Evolutionary conservation across 2,113 vertebrate genomes (phyloP), one percentile per base, ranked within the genome.

Genomic region (Atrichornis clamosus): DNA sequence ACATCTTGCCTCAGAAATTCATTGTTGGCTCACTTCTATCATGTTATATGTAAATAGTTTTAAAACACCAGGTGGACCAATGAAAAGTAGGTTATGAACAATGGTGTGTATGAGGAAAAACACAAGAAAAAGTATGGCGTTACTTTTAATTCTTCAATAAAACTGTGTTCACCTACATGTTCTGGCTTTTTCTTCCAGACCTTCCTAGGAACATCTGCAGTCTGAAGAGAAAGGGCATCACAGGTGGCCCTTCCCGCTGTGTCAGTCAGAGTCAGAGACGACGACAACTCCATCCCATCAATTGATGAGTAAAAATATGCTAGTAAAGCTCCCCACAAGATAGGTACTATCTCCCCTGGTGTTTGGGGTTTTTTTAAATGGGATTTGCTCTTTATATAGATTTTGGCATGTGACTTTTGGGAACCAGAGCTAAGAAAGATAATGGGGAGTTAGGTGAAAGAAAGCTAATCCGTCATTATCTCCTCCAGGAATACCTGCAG

Each of bases 391-490:
- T 69, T 53, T 58, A 53, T 64, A 56, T 64, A 82, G 67, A 32
- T 55, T 87, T 85, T 83, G 11, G 15, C 8, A 12, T 44, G 4
- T 18, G 46, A 53, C 18, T 80, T 95, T 83, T 46, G 49, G 59
- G 70, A 85, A 86, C 17, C 11, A 73, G 55, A 76, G 15, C n/a
- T 70, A 69, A 80, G 53, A 87, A 85, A 85, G 22, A 10, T 65
- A 90, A 77, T 20, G 27, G 30, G 23, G 26, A 88, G 15, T 10
- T 70, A 23, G 37, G 37, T 93, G 49, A 76, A 83, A 90, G 46
- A 85, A 28, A 73, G 6, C 10, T 47, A 88, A 90, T 80, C 30
- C 53, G 88, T 83, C 75, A 58, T 92, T 88, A 65, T 80, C 14
- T 58, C 53, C 67, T 73, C 8, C 26, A 83, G 50, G 37, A 90